phyloP scores from a whole-genome alignment of 2,888 invertebrate species.

The Dryobotodes eremita region DNA sequence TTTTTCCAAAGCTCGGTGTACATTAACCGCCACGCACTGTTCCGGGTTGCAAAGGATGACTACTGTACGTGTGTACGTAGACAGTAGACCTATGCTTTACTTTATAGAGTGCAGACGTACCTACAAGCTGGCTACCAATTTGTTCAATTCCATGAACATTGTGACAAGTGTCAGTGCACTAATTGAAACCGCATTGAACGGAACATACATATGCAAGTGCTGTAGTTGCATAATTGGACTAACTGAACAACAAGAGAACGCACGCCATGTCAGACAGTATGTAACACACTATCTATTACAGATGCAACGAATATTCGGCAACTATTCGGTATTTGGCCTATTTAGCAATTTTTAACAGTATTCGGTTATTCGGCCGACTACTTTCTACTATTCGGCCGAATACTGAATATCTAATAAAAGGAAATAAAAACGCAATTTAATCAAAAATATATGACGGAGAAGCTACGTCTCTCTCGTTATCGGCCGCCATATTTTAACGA shows the following conservation, averaged over 20 bases:
- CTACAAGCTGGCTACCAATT: background rate
- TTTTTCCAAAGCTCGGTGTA: background rate
- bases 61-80: background rate
- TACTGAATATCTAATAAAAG: too few species aligned
- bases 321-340: too few species aligned
- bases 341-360: too few species aligned
- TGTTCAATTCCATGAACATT: slow-evolving; percentile 17
- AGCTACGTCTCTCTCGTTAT: too few species aligned
- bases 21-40: background rate
- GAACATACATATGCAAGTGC: background rate
- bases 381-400: too few species aligned
- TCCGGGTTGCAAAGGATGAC: background rate
- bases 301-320: too few species aligned
- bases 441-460: too few species aligned
- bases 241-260: background rate
- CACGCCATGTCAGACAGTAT: background rate
- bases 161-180: slow-evolving; percentile 34
- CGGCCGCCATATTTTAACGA: too few species aligned
- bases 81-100: background rate
- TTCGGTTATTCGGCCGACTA: too few species aligned
- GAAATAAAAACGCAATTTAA: too few species aligned
- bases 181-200: slow-evolving; percentile 35
- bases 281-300: too few species aligned
- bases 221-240: slow-evolving; percentile 22
- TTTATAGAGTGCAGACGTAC: background rate